Percentiles rank a stretch among this genome's conserved stretches.
Evolutionary conservation across 2,797 vertebrate genomes (phyloP).

Genomic region (Sebastes hubbsi): DNA sequence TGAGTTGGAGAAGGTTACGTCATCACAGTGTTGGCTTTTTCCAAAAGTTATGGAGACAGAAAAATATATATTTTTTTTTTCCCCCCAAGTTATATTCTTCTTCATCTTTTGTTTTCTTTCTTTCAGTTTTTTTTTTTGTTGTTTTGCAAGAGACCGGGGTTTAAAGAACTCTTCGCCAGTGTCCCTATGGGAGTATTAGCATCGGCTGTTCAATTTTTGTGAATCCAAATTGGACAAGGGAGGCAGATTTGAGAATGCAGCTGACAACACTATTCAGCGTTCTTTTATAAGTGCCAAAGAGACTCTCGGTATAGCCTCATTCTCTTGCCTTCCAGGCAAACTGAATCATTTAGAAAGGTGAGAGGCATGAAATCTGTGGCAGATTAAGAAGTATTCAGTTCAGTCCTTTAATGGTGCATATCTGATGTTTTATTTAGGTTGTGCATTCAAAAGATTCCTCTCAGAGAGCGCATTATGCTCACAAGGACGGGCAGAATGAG

Average conservation of each 20-base stretch:
- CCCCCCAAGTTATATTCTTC: slow-evolving; percentile 37
- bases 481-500: background rate
- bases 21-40: slow-evolving; percentile 56
- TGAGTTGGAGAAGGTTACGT: slow-evolving; percentile 54
- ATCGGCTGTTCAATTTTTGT: slow-evolving; percentile 59
- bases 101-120: slow-evolving; percentile 62
- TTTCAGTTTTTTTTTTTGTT: background rate
- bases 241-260: slow-evolving; percentile 54
- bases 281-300: slow-evolving; percentile 41
- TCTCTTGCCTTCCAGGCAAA: slow-evolving; percentile 53
- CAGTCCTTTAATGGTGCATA: slow-evolving; percentile 79
- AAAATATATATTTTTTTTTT: background rate
- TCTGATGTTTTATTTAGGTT: slow-evolving; percentile 84
- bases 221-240: slow-evolving; percentile 64
- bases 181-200: slow-evolving; percentile 65
- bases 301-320: slow-evolving; percentile 24
- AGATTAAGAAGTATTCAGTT: slow-evolving; percentile 70
- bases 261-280: slow-evolving; percentile 52
- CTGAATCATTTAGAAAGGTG: slow-evolving; percentile 67
- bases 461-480: slow-evolving; percentile 19
- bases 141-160: slow-evolving; percentile 18
- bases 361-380: slow-evolving; percentile 53
- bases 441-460: slow-evolving; percentile 65
- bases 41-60: slow-evolving; percentile 59
- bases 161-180: slow-evolving; percentile 43